Conservation (phyloP, 2,888 invertebrate genomes). For the Drosophila rubida region DNA sequence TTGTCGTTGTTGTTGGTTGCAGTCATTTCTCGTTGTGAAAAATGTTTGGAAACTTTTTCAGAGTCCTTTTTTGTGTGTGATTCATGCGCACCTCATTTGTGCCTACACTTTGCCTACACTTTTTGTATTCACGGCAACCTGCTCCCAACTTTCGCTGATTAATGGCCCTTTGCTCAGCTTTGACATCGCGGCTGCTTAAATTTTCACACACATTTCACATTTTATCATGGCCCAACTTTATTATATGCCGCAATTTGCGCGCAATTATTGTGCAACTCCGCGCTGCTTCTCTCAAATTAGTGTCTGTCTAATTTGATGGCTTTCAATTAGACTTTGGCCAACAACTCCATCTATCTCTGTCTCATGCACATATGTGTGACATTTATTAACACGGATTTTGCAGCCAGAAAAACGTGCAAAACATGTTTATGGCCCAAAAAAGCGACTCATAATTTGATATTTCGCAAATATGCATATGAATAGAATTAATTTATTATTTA, state of each 20-base stretch:
- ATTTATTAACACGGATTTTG: neutral
- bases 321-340: conserved; percentile 23
- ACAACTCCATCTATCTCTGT: neutral
- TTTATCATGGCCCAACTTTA: conserved; percentile 51
- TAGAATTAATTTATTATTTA: too few species aligned
- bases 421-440: too few species aligned
- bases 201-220: conserved; percentile 25
- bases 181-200: conserved; percentile 33
- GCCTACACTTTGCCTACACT: conserved; percentile 55
- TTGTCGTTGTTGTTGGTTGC: neutral
- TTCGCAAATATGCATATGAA: too few species aligned
- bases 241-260: conserved; percentile 65
- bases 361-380: neutral
- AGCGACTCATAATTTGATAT: too few species aligned
- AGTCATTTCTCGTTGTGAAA: conserved; percentile 50
- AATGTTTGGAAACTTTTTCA: conserved; percentile 70
- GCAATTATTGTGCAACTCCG: conserved; percentile 65
- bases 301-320: conserved; percentile 25
- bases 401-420: neutral
- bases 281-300: conserved; percentile 46
- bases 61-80: conserved; percentile 52
- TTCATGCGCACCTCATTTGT: conserved; percentile 73
- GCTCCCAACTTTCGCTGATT: conserved; percentile 64
- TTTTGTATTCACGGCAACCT: conserved; percentile 27
- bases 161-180: conserved; percentile 61